Evolutionary conservation across 2,888 invertebrate species (phyloP), one percentile per base, ranked within the genome.

Genomic region (Platycnemis pennipes): DNA sequence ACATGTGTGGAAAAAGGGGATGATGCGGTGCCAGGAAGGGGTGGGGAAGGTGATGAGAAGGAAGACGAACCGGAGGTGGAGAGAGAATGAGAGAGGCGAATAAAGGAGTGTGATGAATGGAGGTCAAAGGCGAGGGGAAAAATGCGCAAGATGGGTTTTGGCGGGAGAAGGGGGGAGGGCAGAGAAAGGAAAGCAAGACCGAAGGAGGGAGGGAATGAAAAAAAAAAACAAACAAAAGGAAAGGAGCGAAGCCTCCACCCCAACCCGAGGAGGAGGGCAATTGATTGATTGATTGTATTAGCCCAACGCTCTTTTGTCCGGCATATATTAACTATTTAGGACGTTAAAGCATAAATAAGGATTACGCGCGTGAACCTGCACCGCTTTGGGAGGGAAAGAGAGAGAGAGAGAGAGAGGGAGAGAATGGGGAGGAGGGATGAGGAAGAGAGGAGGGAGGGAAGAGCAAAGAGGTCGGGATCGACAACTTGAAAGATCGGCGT

Each of bases 241-340:
- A 77, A 77, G 77, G 77, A 77, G 26, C 77, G 26, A 77, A 77
- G 37, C 37, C 77, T 5, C n/a, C 69, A 31, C n/a, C 77, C 26
- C 63, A 77, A 77, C 77, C 37, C 88, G 49, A 16, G 44, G 89
- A 16, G 44, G 89, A 69, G 44, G 63, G 44, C 63, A 42, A 91
- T 63, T 91, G 91, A 91, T 91, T 91, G 91, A 91, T 91, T n/a
- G 91, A 44, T 91, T 91, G 63, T 44, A 91, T 91, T 91, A 91
- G 44, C 56, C n/a, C 91, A n/a, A 91, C 63, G 56, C 63, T 44
- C 91, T 91, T 77, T 91, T 63, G 91, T 91, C 63, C 91, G 91
- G 91, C 91, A 91, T 91, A 91, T 91, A 63, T 91, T 91, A 91
- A 91, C 56, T 91, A 91, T 91, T 91, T 91, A 91, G 91, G 44